phyloP scores from a whole-genome alignment of 2,113 vertebrate genomes.

The Hypomesus transpacificus region DNA sequence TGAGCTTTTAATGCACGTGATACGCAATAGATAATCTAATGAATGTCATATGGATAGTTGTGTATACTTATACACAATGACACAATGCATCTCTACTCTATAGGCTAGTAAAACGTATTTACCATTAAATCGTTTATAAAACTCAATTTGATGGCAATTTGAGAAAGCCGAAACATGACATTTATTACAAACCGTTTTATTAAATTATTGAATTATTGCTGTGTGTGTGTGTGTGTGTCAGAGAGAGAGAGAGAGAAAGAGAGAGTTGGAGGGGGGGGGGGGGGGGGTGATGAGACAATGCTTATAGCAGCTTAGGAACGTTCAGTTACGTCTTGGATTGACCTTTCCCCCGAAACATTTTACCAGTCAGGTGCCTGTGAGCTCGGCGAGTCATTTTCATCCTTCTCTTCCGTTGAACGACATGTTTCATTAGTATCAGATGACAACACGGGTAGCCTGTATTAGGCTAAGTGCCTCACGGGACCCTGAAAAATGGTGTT shows the following conservation, averaged over 20 bases:
- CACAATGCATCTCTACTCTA: too few species aligned
- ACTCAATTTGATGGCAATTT: too few species aligned
- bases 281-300: neutral
- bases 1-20: too few species aligned
- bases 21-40: too few species aligned
- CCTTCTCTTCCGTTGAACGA: neutral
- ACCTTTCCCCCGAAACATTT: neutral
- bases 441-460: neutral
- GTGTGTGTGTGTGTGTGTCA: conserved; percentile 1
- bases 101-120: too few species aligned
- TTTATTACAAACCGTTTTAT: neutral
- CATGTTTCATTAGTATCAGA: neutral
- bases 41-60: too few species aligned
- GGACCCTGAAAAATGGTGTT: neutral
- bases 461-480: neutral
- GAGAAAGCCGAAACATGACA: neutral
- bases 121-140: too few species aligned
- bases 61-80: too few species aligned
- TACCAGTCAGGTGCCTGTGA: neutral
- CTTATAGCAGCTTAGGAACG: neutral
- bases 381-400: neutral
- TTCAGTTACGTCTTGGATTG: neutral
- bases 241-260: conserved; percentile 29
- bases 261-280: neutral
- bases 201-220: neutral